Percentiles rank a stretch among this genome's conserved stretches.
Conservation (phyloP, 2,797 vertebrate species). For the Eidolon dupreanum region DNA sequence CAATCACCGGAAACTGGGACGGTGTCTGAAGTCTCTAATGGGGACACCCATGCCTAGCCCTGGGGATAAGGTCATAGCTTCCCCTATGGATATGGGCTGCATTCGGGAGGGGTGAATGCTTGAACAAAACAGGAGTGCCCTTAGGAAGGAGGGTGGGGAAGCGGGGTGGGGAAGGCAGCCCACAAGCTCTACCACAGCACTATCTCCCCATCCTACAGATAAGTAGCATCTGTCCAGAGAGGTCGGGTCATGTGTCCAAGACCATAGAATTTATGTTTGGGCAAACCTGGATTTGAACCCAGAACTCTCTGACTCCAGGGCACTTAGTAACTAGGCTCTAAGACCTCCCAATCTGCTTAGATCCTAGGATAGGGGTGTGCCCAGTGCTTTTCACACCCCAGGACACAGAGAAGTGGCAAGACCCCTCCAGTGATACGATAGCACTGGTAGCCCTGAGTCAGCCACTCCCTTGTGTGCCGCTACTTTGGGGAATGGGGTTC, state of each 20-base stretch:
- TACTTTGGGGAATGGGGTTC: background rate
- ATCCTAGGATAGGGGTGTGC: background rate
- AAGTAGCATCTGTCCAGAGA: background rate
- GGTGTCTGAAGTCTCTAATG: background rate
- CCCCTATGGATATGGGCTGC: background rate
- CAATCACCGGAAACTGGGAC: background rate
- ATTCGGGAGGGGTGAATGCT: background rate
- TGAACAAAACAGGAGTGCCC: background rate
- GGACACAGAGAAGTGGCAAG: background rate
- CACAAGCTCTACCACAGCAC: fast-evolving
- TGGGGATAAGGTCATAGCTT: background rate
- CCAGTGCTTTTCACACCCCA: fast-evolving
- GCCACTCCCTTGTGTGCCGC: fast-evolving
- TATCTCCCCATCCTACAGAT: no score
- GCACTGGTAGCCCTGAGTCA: no score
- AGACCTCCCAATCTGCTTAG: background rate
- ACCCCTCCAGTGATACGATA: background rate
- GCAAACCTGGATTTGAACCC: background rate
- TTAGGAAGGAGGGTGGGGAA: background rate
- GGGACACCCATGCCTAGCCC: no score
- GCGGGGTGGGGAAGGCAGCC: background rate
- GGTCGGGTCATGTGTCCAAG: background rate
- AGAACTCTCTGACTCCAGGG: background rate
- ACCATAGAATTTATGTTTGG: background rate
- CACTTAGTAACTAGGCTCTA: background rate